Conservation (phyloP, 2,888 invertebrate species). For the Diarsia dahlii region DNA sequence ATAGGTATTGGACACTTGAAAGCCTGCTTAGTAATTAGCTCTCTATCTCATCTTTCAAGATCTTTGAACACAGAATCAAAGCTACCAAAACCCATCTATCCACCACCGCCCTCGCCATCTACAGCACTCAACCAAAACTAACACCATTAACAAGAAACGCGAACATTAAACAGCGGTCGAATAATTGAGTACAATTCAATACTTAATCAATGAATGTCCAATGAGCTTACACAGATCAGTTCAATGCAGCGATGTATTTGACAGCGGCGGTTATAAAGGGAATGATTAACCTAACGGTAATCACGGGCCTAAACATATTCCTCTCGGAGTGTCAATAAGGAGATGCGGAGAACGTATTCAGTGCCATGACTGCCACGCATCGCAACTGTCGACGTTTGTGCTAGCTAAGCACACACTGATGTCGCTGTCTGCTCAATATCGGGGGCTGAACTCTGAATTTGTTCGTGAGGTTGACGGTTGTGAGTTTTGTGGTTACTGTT, state of each 20-base stretch:
- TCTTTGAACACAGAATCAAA: neutral
- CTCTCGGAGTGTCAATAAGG: slow-evolving; percentile 76
- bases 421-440: slow-evolving; percentile 66
- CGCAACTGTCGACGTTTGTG: slow-evolving; percentile 81
- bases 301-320: slow-evolving; percentile 81
- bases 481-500: slow-evolving; percentile 22
- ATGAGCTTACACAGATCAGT: slow-evolving; percentile 60
- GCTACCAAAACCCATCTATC: neutral
- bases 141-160: slow-evolving; percentile 21
- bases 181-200: slow-evolving; percentile 52
- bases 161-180: slow-evolving; percentile 20
- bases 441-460: slow-evolving; percentile 44
- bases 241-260: slow-evolving; percentile 49
- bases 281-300: slow-evolving; percentile 86
- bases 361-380: slow-evolving; percentile 81
- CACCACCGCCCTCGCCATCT: neutral
- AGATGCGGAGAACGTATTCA: slow-evolving; percentile 77
- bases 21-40: too few relatives aligned
- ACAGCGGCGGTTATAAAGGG: slow-evolving; percentile 78
- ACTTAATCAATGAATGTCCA: slow-evolving; percentile 63
- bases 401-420: slow-evolving; percentile 72
- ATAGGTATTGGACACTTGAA: neutral
- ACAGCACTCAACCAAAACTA: slow-evolving; percentile 13
- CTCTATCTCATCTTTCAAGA: neutral
- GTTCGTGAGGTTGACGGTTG: slow-evolving; percentile 9